These are phyloP conservation scores for Apis dorsata DNA, from an alignment of 1,140 invertebrate species.

Conservation along the genomic window DNA sequence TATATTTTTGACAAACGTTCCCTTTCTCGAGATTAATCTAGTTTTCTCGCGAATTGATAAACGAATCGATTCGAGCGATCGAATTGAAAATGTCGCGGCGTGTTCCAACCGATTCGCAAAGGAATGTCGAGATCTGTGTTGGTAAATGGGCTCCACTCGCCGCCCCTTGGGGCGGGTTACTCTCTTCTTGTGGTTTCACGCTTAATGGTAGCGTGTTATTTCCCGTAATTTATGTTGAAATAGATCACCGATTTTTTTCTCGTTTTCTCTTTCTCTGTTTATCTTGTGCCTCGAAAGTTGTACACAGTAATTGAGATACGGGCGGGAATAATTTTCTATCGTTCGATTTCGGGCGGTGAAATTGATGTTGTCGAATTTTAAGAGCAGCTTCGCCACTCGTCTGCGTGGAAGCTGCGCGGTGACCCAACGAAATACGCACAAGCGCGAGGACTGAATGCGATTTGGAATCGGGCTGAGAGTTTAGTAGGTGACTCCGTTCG, in stretches of 20 bases:
- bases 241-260: neutral
- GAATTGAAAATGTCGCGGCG: neutral
- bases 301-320: neutral
- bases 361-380: neutral
- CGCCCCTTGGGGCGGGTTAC: too few species aligned
- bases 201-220: neutral
- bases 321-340: neutral
- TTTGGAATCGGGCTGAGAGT: slow-evolving; percentile 61
- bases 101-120: neutral
- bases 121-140: neutral
- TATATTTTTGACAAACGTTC: neutral
- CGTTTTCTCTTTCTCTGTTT: too few species aligned
- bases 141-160: neutral
- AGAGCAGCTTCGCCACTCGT: neutral
- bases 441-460: slow-evolving; percentile 36
- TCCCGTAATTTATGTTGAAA: neutral
- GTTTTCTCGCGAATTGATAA: neutral
- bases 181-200: neutral
- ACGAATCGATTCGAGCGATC: neutral
- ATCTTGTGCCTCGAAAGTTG: too few species aligned
- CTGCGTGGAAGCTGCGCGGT: neutral
- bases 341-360: neutral
- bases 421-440: neutral
- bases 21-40: neutral
- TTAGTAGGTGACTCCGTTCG: slow-evolving; percentile 64